Evolutionary conservation across 2,888 invertebrate genomes (phyloP).

Genomic region (Uropetala carovei): DNA sequence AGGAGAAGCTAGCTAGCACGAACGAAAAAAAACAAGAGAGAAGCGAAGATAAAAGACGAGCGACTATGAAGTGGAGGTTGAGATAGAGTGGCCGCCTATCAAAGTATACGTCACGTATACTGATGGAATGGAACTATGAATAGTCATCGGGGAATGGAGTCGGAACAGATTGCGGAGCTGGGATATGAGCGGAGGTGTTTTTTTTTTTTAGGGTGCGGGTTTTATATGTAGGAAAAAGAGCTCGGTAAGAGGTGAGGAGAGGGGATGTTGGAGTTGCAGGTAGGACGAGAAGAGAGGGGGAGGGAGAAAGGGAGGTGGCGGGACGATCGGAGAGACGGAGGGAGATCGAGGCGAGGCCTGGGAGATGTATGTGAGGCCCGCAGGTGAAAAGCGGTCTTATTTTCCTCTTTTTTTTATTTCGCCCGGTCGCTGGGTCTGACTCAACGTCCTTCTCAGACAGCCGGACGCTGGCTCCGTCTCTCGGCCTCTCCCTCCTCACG

Average conservation of each 20-base stretch:
- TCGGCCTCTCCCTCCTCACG: background rate
- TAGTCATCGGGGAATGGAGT: background rate
- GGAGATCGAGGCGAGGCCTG: background rate
- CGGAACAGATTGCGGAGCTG: background rate
- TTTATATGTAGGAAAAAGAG: no score
- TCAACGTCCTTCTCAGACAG: constrained; percentile 51
- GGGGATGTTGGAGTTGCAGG: no score
- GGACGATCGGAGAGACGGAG: background rate
- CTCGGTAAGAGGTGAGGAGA: no score
- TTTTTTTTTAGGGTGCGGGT: no score
- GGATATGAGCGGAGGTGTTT: no score
- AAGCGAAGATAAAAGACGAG: no score
- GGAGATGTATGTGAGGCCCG: background rate
- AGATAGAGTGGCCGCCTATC: no score
- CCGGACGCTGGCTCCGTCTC: constrained; percentile 23
- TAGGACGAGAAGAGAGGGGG: background rate
- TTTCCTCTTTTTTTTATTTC: background rate
- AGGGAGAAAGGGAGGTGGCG: background rate
- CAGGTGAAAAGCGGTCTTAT: constrained; percentile 6
- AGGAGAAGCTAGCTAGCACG: no score
- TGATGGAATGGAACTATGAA: background rate
- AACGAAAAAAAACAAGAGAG: no score
- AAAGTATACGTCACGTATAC: no score
- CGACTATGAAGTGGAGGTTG: no score
- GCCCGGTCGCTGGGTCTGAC: constrained; percentile 11